These are phyloP conservation scores for Chydorus sphaericus DNA, from an alignment of 2,888 invertebrate genomes.

Conservation along the genomic window DNA sequence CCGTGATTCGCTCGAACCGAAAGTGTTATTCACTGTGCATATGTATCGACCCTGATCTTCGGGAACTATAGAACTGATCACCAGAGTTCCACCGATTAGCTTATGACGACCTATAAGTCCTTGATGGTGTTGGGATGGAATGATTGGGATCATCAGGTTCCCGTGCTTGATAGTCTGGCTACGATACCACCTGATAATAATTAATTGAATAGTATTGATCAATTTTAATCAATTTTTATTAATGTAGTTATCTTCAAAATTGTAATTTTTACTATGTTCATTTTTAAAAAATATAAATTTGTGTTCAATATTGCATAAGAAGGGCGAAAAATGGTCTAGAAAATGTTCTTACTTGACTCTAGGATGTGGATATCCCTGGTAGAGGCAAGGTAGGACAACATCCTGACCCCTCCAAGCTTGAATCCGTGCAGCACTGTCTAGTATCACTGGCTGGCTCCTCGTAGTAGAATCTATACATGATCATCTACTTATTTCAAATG, in stretches of 20 bases:
- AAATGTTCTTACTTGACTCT: constrained; percentile 22
- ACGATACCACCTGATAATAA: constrained; percentile 46
- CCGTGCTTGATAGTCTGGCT: constrained; percentile 41
- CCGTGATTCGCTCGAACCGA: constrained; percentile 45
- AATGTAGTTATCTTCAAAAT: too few relatives aligned
- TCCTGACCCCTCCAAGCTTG: constrained; percentile 28
- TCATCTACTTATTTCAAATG: neutral
- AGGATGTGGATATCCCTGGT: constrained; percentile 35
- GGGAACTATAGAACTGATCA: constrained; percentile 27
- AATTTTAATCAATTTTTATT: too few relatives aligned
- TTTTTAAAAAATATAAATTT: too few relatives aligned
- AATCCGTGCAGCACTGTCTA: neutral
- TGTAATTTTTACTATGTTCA: too few relatives aligned
- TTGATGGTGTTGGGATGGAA: neutral
- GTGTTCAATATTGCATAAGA: too few relatives aligned
- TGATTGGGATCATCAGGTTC: constrained; percentile 48
- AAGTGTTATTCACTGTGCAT: constrained; percentile 47
- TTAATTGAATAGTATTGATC: neutral
- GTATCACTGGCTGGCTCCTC: neutral
- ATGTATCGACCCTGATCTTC: constrained; percentile 57
- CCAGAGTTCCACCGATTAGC: constrained; percentile 29
- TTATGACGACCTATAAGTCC: constrained; percentile 21
- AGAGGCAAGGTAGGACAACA: constrained; percentile 35
- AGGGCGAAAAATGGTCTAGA: too few relatives aligned
- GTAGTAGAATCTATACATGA: neutral